Evolutionary conservation across 1,140 invertebrate genomes (phyloP), one percentile per base, ranked within the genome.

Genomic region (Drosophila santomea): DNA sequence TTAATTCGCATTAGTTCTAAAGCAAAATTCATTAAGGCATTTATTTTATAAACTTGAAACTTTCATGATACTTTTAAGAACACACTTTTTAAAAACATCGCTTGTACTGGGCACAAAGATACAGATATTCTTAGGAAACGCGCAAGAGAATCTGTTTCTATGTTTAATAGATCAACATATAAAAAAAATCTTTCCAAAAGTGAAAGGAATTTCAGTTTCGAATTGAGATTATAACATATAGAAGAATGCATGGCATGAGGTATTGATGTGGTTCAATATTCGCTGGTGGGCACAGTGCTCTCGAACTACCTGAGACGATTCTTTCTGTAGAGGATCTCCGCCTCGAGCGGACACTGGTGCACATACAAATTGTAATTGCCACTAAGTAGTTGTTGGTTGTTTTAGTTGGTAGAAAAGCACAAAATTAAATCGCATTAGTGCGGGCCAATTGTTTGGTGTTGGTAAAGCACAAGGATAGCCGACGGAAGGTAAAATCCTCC

Each of bases 261-360:
- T 41, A 48, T 55, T n/a, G 35, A 35, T 38, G 54, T 61, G 56
- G 41, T 47, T 51, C 36, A 20, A 52, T 25, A 39, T 50, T 28
- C 28, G 32, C 32, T 58, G 28, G 50, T 28, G 50, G 44, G 74
- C 41, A 77, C 51, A 67, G 51, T 55, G 47, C 44, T 36, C 45
- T 32, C 32, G 62, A 62, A 80, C 82, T 91, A 92, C 91, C 90
- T 92, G 89, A 92, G 88, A 63, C 89, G 73, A 76, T 79, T 81
- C 76, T 84, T 92, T 91, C 80, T 77, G 79, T 81, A 92, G 73
- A 74, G 86, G 80, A 92, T 79, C 78, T 92, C 89, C 68, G 91
- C 92, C 76, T 92, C 83, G 74, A 92, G 79, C 74, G 92, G 92
- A 84, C 91, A 92, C 68, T 92, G 91, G 64, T 92, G 84, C 50